phyloP scores from a whole-genome alignment of 2,888 invertebrate genomes.

The Ischnus inquisitorius region DNA sequence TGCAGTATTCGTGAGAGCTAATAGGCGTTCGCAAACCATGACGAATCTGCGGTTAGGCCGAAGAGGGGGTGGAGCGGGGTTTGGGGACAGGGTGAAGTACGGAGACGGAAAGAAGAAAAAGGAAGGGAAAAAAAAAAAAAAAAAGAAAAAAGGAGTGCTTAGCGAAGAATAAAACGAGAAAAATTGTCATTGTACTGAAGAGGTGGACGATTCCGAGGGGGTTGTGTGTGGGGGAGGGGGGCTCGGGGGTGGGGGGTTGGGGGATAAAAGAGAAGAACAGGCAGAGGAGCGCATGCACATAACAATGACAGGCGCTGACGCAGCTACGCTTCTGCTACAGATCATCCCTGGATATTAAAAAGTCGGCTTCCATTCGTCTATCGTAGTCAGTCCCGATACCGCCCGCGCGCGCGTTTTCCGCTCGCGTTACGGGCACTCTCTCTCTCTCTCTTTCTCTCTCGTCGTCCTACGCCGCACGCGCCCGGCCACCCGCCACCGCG shows the following conservation, averaged over 20 bases:
- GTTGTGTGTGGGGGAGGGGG: conserved; percentile 22
- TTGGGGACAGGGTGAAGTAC: conserved; percentile 30
- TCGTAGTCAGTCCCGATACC: conserved; percentile 70
- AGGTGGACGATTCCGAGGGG: conserved; percentile 75
- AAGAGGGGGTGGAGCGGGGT: conserved; percentile 4
- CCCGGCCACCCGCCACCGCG: conserved; percentile 60
- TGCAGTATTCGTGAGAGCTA: neutral
- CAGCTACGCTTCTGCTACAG: conserved; percentile 83
- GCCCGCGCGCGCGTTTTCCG: conserved; percentile 39
- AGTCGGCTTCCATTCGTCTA: conserved; percentile 81
- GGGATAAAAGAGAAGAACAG: conserved; percentile 29
- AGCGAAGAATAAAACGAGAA: conserved; percentile 84
- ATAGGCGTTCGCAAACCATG: conserved; percentile 45
- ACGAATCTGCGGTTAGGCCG: neutral
- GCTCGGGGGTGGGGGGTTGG: conserved; percentile 24
- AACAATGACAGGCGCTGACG: conserved; percentile 85
- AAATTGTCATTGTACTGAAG: conserved; percentile 85
- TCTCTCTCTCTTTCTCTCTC: conserved; percentile 56
- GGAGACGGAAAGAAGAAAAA: conserved; percentile 48
- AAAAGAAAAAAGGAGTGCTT: conserved; percentile 77
- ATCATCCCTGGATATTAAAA: conserved; percentile 86
- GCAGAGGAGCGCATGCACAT: conserved; percentile 73
- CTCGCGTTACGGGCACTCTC: conserved; percentile 29
- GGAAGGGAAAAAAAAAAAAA: conserved; percentile 5
- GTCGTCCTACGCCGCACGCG: conserved; percentile 58